Evolutionary conservation across 2,113 vertebrate species (phyloP), one percentile per base, ranked within the genome.

Genomic region (Peromyscus leucopus): DNA sequence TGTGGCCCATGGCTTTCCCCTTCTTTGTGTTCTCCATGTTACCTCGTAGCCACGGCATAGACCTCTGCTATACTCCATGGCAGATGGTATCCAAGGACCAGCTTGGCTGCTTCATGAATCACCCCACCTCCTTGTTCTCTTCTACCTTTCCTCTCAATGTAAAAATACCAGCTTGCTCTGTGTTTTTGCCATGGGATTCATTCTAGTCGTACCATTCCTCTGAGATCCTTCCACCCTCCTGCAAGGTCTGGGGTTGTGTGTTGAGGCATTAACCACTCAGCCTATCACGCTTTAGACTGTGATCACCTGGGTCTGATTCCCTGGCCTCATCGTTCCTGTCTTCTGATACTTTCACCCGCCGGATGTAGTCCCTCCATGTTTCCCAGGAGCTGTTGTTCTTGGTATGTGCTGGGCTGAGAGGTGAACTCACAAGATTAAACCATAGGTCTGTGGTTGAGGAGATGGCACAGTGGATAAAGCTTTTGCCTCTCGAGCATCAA

Each of bases 21-120:
- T 31, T 0, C 19, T 19, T 12, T 0, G 0, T 6, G 1, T 28
- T 6, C 21, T 71, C 55, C 57, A 16, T 22, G 0, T 33, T 9
- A 0, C 0, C 33, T 42, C 5, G 0, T 6, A 31, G 31, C 0
- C 0, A 46, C 0, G 1, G 39, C 5, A 33, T 0, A 12, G 51
- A 4, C 16, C 15, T 42, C 39, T 17, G 42, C 8, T 1, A 4
- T 6, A 26, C 0, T 5, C 4, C 28, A 21, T 0, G 0, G 11
- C 19, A 59, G 19, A 17, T 5, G 24, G 21, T 7, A 0, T 0
- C 19, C 5, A 4, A 5, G 26, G 5, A 15, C 55, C 10, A 15
- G 22, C 3, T 26, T 22, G 78, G 55, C 17, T 55, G 7, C 31
- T 63, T 9, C 65, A 11, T 1, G 5, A 4, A 2, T 12, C 39